Percentiles rank a stretch among this genome's conserved stretches.
phyloP scores from a whole-genome alignment of 2,888 invertebrate genomes.

The Smittia sp. region DNA sequence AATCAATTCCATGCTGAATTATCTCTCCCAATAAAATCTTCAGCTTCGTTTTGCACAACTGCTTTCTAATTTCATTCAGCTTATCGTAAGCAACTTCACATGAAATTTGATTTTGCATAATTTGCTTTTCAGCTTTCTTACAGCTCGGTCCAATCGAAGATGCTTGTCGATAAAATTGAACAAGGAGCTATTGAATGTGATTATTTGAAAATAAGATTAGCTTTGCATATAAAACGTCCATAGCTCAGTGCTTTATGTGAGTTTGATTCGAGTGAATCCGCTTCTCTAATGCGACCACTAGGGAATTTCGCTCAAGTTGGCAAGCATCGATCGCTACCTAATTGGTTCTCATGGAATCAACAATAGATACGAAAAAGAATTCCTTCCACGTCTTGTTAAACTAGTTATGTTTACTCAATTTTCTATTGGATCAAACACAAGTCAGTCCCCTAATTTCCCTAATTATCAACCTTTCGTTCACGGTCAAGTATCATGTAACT shows the following conservation, averaged over 20 bases:
- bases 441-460: too few relatives aligned
- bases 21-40: neutral
- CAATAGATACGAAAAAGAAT: too few relatives aligned
- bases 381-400: too few relatives aligned
- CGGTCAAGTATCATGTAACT: too few relatives aligned
- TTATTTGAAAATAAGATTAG: constrained; percentile 28
- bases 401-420: too few relatives aligned
- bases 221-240: neutral
- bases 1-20: neutral
- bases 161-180: neutral
- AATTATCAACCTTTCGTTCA: neutral
- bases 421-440: too few relatives aligned
- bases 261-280: constrained; percentile 23
- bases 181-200: neutral
- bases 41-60: neutral
- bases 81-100: constrained; percentile 3
- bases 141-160: constrained; percentile 1
- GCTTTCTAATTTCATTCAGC: neutral
- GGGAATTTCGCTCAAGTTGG: neutral
- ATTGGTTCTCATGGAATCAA: constrained; percentile 38
- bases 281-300: neutral
- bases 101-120: constrained; percentile 27
- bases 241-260: constrained; percentile 28
- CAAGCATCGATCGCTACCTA: neutral
- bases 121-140: neutral